Evolutionary conservation across 2,888 invertebrate species (phyloP), one percentile per base, ranked within the genome.

Genomic region (Metacarcinus magister): DNA sequence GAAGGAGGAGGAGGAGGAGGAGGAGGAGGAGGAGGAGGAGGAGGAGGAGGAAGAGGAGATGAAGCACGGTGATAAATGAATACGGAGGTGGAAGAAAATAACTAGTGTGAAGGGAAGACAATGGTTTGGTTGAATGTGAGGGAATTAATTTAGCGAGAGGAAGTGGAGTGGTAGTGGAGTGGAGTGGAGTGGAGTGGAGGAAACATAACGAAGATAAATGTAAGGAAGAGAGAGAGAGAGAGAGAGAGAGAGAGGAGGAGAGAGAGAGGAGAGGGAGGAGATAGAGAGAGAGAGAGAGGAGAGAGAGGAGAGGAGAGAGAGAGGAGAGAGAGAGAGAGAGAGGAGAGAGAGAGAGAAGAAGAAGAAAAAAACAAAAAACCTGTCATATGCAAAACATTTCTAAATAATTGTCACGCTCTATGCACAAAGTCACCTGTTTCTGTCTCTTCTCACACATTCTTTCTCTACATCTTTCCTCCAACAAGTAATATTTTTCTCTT

Each of bases 71-170:
- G 67, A 67, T 67, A 67, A 67, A 67, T 67, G 67, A 67, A 67
- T 23, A n/a, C n/a, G 67, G 67, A 67, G 67, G 67, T 67, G 67
- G 67, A 67, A 67, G 67, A 67, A 67, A 67, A 67, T 67, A 67
- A 67, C 67, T 67, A 67, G 67, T 67, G 67, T n/a, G 67, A 67
- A 67, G 67, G 67, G 67, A 67, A 67, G 67, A 67, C 67, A 67
- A 67, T 67, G 67, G 67, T 67, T 67, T 67, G 67, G 5, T 67
- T 19, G 67, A 67, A 67, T 67, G 67, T 67, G n/a, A 67, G 67
- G n/a, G 67, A 67, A 67, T 67, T 67, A 67, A 67, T 67, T 67
- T 67, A 67, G 67, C 67, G 67, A 19, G 67, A 67, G 16, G n/a
- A 67, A 67, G 67, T 67, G 67, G n/a, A n/a, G 67, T 16, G 16